Conservation (phyloP, 2,113 vertebrate species). For the Larimichthys crocea region DNA sequence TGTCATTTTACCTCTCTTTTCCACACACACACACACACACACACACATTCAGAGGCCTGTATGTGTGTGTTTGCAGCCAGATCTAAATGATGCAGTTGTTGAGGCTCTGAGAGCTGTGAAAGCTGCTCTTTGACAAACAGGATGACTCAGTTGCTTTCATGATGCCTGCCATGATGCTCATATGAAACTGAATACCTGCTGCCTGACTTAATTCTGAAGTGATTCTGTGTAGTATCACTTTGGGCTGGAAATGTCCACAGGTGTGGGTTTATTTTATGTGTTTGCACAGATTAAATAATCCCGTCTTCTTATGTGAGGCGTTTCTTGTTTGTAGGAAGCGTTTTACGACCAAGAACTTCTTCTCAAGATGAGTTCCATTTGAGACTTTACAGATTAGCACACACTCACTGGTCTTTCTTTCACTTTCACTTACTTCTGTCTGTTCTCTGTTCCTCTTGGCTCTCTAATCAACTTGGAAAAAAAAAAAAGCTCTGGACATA, state of each 20-base stretch:
- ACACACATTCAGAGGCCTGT: not conserved
- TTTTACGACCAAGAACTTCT: not conserved
- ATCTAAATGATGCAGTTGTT: constrained; percentile 72
- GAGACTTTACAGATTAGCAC: not conserved
- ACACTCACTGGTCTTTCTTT: constrained; percentile 13
- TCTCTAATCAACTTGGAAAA: not conserved
- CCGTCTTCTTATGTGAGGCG: not conserved
- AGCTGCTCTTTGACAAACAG: constrained; percentile 70
- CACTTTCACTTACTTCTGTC: constrained; percentile 11
- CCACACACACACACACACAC: not conserved
- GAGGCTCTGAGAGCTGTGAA: constrained; percentile 56
- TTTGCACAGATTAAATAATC: not conserved
- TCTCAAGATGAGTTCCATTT: not conserved
- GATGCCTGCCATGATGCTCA: constrained; percentile 34
- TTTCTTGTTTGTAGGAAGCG: not conserved
- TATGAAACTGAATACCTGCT: constrained; percentile 38
- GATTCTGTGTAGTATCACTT: constrained; percentile 7
- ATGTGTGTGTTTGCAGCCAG: constrained; percentile 20
- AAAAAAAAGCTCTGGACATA: constrained; percentile 4
- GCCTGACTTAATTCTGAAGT: constrained; percentile 15
- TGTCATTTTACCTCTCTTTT: constrained; percentile 22
- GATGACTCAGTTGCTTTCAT: constrained; percentile 63
- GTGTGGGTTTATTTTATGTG: not conserved
- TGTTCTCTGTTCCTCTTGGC: constrained; percentile 8
- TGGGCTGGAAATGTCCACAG: not conserved